These are phyloP conservation scores for Hippolais icterina DNA, from an alignment of 2,113 vertebrate species.

Conservation along the genomic window DNA sequence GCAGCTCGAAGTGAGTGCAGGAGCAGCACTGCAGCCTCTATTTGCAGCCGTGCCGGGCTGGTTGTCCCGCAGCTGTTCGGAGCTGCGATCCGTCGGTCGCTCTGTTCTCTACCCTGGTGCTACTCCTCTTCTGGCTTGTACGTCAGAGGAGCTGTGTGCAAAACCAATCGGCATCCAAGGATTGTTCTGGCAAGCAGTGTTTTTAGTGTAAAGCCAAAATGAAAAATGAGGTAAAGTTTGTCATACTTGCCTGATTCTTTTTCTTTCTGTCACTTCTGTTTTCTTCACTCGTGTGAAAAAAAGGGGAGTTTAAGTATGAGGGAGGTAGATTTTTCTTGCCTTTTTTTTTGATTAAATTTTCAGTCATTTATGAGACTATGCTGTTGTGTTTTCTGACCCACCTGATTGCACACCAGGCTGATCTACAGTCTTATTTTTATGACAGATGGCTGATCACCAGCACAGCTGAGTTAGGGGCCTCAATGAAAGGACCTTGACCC, in stretches of 20 bases:
- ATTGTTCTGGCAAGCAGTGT: not conserved
- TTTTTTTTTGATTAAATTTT: not conserved
- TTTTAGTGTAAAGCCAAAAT: not conserved
- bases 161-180: not conserved
- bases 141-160: not conserved
- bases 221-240: not conserved
- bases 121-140: not conserved
- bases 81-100: fast-evolving
- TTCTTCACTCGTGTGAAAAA: not conserved
- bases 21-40: not conserved
- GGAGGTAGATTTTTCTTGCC: not conserved
- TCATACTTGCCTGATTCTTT: not conserved
- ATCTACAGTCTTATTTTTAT: not conserved
- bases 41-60: fast-evolving
- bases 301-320: not conserved
- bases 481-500: conserved; percentile 31
- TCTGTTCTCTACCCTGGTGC: not conserved
- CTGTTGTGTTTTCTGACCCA: not conserved
- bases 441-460: not conserved
- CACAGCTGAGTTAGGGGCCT: not conserved
- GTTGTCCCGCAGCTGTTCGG: not conserved
- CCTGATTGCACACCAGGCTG: not conserved
- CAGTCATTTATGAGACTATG: not conserved
- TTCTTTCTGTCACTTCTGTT: not conserved
- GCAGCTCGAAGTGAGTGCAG: fast-evolving